Evolutionary conservation across 2,888 invertebrate genomes (phyloP).

Genomic region (Volucella bombylans): DNA sequence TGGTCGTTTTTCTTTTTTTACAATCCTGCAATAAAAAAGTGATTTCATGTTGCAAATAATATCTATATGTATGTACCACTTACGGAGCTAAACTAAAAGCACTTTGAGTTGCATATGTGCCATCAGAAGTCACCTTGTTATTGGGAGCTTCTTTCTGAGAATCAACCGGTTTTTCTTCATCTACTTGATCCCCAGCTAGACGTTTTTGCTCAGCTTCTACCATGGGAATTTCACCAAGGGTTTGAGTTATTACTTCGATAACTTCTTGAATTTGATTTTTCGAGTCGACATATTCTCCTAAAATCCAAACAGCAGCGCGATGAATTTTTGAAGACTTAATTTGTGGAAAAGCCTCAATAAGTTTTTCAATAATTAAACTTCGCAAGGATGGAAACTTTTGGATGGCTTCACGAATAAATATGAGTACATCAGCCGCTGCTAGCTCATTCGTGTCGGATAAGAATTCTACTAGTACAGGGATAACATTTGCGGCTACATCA

Average conservation of each 20-base stretch:
- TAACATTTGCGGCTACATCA: constrained; percentile 95
- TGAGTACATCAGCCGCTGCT: constrained; percentile 96
- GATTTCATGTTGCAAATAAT: not conserved
- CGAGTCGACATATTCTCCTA: constrained; percentile 96
- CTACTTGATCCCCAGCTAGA: constrained; percentile 87
- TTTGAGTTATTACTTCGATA: constrained; percentile 88
- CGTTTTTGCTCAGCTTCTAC: constrained; percentile 87
- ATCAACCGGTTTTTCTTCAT: constrained; percentile 81
- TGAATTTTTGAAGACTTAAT: constrained; percentile 96
- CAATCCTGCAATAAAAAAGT: constrained; percentile 79
- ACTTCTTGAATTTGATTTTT: constrained; percentile 90
- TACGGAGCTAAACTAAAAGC: constrained; percentile 93
- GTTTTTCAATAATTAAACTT: constrained; percentile 90
- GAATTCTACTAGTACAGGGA: constrained; percentile 97
- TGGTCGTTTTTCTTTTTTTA: constrained; percentile 88
- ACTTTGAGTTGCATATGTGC: constrained; percentile 99
- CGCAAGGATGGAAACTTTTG: constrained; percentile 93
- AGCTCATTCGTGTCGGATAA: constrained; percentile 93
- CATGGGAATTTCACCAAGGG: constrained; percentile 87
- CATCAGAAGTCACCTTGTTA: constrained; percentile 95
- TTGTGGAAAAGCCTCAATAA: constrained; percentile 89
- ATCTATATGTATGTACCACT: constrained; percentile 79
- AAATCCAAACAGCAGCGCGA: constrained; percentile 97
- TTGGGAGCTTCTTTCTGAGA: constrained; percentile 79
- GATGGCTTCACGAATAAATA: constrained; percentile 98